A percentile compares a stretch with the other conserved stretches of the same genome.
phyloP scores from a whole-genome alignment of 2,113 vertebrate genomes.

The Cynopterus brachyotis region DNA sequence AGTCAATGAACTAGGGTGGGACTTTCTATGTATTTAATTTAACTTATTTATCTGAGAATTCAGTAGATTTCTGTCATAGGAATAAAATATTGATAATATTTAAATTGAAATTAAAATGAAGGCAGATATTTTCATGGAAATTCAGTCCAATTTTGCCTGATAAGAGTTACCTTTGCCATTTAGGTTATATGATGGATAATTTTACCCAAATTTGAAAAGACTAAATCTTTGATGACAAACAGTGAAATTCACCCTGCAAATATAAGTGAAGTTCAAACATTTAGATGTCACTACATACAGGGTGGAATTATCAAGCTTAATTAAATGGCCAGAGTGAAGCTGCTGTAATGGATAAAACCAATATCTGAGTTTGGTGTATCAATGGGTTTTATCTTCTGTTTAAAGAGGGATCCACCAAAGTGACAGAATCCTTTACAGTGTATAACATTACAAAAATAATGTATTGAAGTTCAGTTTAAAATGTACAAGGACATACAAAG shows the following conservation, averaged over 20 bases:
- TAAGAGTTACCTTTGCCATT: background rate
- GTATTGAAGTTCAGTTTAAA: background rate
- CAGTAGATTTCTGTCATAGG: background rate
- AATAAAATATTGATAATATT: background rate
- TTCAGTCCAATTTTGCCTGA: background rate
- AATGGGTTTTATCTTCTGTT: background rate
- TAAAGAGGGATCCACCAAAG: background rate
- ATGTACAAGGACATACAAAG: background rate
- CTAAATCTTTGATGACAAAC: background rate
- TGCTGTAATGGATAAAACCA: background rate
- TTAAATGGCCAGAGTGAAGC: background rate
- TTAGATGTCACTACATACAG: background rate
- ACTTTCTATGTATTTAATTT: background rate
- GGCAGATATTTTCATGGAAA: background rate
- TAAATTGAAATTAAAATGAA: background rate
- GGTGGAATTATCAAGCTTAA: background rate
- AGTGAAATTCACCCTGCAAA: background rate
- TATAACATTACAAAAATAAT: background rate
- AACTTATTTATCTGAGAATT: background rate
- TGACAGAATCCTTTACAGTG: background rate
- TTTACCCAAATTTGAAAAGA: constrained; percentile 1
- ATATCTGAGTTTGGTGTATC: background rate
- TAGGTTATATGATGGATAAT: background rate
- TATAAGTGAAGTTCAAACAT: background rate
- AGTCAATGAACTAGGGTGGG: background rate